phyloP scores from a whole-genome alignment of 1,140 invertebrate genomes.

The Lepidurus couesii region DNA sequence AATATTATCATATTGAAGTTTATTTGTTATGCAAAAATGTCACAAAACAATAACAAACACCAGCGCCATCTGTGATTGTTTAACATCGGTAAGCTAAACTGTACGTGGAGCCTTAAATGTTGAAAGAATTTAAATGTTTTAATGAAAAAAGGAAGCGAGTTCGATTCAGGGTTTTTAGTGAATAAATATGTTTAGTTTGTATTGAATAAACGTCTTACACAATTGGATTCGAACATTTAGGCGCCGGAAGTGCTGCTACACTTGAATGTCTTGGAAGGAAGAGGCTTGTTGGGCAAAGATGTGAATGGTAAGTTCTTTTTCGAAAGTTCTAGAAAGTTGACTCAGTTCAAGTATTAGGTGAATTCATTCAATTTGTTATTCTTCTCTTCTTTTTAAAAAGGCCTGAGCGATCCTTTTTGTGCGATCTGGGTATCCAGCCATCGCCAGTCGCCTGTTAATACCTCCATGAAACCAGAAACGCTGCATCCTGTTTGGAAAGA shows the following conservation, averaged over 20 bases:
- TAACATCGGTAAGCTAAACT: no score
- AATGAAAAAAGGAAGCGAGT: no score
- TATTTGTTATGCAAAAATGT: no score
- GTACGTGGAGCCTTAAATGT: no score
- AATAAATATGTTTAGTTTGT: not conserved
- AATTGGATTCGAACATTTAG: constrained; percentile 44
- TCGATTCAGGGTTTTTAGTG: not conserved
- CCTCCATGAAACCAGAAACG: constrained; percentile 82
- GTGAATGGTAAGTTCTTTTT: constrained; percentile 66
- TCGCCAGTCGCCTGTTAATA: constrained; percentile 70
- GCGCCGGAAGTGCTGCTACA: constrained; percentile 88
- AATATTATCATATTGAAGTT: no score
- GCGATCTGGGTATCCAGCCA: constrained; percentile 72
- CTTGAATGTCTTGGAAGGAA: constrained; percentile 86
- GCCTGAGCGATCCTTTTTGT: constrained; percentile 89
- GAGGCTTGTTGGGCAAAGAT: constrained; percentile 88
- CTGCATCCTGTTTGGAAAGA: constrained; percentile 92
- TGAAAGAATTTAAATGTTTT: no score
- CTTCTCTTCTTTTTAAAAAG: constrained; percentile 42
- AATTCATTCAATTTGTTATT: constrained; percentile 23
- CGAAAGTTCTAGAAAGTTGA: constrained; percentile 19
- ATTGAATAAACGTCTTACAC: not conserved
- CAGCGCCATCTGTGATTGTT: no score
- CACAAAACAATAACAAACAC: no score
- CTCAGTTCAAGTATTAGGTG: constrained; percentile 23